A percentile compares a stretch with the other conserved stretches of the same genome.
These are phyloP conservation scores for Branchellion lobata DNA, from an alignment of 2,888 invertebrate genomes.

Conservation along the genomic window DNA sequence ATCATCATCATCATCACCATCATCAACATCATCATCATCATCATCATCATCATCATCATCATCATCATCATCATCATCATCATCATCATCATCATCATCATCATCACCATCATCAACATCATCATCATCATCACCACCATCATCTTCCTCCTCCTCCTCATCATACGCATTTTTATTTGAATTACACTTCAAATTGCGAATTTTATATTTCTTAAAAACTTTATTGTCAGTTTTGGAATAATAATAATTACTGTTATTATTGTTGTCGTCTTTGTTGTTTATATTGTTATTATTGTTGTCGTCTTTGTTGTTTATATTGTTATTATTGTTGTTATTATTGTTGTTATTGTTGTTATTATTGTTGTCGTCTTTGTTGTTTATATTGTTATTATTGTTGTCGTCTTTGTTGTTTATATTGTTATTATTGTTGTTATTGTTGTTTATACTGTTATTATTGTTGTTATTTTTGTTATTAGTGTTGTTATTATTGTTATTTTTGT, in stretches of 20 bases:
- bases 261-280: too few species aligned
- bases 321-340: too few species aligned
- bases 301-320: too few species aligned
- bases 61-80: constrained; percentile 31
- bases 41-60: constrained; percentile 31
- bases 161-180: too few species aligned
- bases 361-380: neutral
- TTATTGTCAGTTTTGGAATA: too few species aligned
- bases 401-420: neutral
- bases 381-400: neutral
- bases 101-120: constrained; percentile 24
- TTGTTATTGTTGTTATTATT: neutral
- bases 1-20: constrained; percentile 26
- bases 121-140: too few species aligned
- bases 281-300: too few species aligned
- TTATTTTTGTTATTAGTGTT: neutral
- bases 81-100: constrained; percentile 33
- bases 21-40: constrained; percentile 31
- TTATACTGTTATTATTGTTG: neutral
- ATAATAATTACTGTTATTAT: neutral
- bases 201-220: too few species aligned
- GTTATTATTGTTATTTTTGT: neutral
- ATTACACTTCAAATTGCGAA: too few species aligned
- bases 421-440: neutral
- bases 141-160: too few species aligned